A percentile compares a stretch with the other conserved stretches of the same genome.
phyloP scores from a whole-genome alignment of 2,797 vertebrate species.

The Botia almorhae region DNA sequence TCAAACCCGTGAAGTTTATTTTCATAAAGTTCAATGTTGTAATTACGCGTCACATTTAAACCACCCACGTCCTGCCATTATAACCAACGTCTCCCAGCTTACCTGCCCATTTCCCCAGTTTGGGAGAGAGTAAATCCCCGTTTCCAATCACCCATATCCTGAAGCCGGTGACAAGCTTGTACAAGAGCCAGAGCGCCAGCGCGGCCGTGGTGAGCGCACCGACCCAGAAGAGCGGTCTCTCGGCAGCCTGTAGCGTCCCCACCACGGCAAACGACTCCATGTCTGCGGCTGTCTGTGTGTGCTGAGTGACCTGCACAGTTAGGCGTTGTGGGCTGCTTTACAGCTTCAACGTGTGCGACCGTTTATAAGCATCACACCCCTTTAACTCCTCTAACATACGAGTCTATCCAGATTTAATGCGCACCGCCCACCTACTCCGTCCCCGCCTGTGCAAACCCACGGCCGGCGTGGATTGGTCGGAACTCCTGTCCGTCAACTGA shows the following conservation, averaged over 20 bases:
- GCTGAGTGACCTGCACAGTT: constrained; percentile 72
- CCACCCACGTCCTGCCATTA: constrained; percentile 11
- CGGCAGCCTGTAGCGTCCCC: constrained; percentile 70
- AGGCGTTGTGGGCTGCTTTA: constrained; percentile 76
- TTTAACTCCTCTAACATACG: constrained; percentile 75
- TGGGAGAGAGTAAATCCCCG: constrained; percentile 77
- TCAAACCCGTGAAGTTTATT: constrained; percentile 44
- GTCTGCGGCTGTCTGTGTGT: constrained; percentile 64
- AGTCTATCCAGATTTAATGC: constrained; percentile 68
- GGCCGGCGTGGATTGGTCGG: constrained; percentile 61
- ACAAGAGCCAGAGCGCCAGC: constrained; percentile 74
- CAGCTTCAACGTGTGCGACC: constrained; percentile 74
- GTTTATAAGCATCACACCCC: constrained; percentile 82
- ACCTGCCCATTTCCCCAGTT: constrained; percentile 93
- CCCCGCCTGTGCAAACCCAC: constrained; percentile 60
- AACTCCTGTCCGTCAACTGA: constrained; percentile 48
- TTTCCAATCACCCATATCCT: constrained; percentile 87
- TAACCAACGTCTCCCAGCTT: constrained; percentile 74
- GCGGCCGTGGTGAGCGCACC: constrained; percentile 81
- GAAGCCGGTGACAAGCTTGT: constrained; percentile 76
- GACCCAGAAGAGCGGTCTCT: constrained; percentile 84
- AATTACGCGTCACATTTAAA: constrained; percentile 14
- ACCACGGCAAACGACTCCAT: constrained; percentile 70
- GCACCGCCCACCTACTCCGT: constrained; percentile 70
- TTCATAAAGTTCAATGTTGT: constrained; percentile 18